These are phyloP conservation scores for Micrasema longulum DNA, from an alignment of 1,140 invertebrate genomes.

Conservation along the genomic window DNA sequence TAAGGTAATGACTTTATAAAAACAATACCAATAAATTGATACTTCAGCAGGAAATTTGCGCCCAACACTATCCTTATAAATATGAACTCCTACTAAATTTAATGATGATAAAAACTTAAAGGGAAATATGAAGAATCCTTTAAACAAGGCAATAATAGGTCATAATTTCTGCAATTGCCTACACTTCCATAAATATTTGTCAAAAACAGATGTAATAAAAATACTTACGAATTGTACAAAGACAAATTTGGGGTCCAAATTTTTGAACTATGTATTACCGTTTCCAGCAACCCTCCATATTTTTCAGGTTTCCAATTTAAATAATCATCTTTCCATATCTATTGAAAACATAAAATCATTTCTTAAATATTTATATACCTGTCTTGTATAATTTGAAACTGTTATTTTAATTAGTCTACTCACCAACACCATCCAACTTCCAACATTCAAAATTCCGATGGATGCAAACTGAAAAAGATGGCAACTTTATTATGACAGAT, in stretches of 20 bases:
- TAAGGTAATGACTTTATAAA: too few species aligned
- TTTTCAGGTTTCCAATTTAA: conserved; percentile 45
- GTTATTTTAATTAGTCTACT: neutral
- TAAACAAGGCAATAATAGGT: too few species aligned
- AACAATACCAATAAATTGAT: too few species aligned
- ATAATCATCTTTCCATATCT: conserved; percentile 51
- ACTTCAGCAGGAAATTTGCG: too few species aligned
- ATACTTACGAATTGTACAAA: conserved; percentile 46
- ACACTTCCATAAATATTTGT: too few species aligned
- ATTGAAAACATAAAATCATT: conserved; percentile 23
- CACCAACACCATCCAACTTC: conserved; percentile 46
- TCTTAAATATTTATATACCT: neutral
- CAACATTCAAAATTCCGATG: conserved; percentile 24
- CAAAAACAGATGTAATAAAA: too few species aligned
- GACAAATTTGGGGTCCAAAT: conserved; percentile 51
- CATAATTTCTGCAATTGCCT: too few species aligned
- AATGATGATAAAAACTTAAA: too few species aligned
- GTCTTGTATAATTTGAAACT: conserved; percentile 4
- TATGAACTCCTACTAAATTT: too few species aligned
- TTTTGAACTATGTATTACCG: conserved; percentile 39
- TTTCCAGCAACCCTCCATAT: conserved; percentile 29
- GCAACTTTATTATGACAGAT: too few species aligned
- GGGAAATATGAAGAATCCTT: too few species aligned
- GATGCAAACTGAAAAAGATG: conserved; percentile 45
- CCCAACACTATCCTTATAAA: too few species aligned